These are phyloP conservation scores for Mizuhopecten yessoensis DNA, from an alignment of 1,140 invertebrate genomes.

Conservation along the genomic window DNA sequence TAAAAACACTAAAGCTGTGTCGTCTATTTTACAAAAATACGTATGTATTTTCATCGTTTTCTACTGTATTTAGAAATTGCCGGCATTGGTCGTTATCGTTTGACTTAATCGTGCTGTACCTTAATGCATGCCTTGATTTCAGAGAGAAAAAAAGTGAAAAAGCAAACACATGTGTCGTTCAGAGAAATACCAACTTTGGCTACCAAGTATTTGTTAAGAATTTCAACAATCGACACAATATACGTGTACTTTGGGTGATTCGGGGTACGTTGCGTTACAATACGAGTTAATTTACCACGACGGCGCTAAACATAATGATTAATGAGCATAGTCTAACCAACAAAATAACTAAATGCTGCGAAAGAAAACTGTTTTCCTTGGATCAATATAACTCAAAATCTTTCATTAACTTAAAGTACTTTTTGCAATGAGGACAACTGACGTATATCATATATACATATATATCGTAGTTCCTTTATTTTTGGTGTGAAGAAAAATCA, in stretches of 20 bases:
- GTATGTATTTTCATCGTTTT: too few relatives aligned
- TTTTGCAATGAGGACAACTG: background rate
- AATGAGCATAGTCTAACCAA: background rate
- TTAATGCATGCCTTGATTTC: too few relatives aligned
- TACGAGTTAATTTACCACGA: background rate
- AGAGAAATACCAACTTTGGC: too few relatives aligned
- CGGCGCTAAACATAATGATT: background rate
- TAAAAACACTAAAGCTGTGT: too few relatives aligned
- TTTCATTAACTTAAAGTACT: background rate
- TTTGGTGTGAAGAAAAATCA: background rate
- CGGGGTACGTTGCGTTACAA: background rate
- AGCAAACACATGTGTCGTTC: too few relatives aligned
- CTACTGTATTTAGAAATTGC: too few relatives aligned
- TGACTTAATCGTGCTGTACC: too few relatives aligned
- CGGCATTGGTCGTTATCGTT: too few relatives aligned
- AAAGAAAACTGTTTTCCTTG: background rate
- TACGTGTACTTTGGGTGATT: background rate
- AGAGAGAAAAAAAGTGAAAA: too few relatives aligned
- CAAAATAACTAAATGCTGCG: background rate
- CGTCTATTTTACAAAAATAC: too few relatives aligned
- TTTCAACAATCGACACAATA: background rate
- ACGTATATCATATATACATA: background rate
- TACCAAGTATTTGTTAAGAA: too few relatives aligned
- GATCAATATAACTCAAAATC: background rate
- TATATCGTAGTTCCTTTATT: background rate